These are phyloP conservation scores for Lasius platythorax DNA, from an alignment of 2,888 invertebrate genomes.

Conservation along the genomic window DNA sequence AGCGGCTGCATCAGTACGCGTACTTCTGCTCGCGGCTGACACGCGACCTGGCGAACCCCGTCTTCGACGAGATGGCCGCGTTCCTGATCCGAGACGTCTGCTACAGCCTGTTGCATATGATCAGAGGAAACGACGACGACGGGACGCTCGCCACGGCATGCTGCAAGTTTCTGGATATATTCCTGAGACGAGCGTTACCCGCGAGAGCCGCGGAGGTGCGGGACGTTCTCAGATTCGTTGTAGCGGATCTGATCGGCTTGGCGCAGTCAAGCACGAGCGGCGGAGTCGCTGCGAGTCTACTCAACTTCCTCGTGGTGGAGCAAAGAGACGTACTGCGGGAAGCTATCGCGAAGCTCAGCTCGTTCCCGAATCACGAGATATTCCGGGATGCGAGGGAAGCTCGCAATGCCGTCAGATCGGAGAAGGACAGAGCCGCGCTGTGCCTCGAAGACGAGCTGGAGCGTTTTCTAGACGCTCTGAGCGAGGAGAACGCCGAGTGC, in stretches of 20 bases:
- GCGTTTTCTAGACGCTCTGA: slow-evolving; percentile 86
- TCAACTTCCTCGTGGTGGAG: slow-evolving; percentile 87
- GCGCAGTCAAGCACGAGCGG: slow-evolving; percentile 74
- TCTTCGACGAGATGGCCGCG: slow-evolving; percentile 85
- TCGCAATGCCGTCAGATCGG: slow-evolving; percentile 83
- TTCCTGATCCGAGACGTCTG: slow-evolving; percentile 88
- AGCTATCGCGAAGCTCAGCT: slow-evolving; percentile 87
- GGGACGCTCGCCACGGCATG: slow-evolving; percentile 78
- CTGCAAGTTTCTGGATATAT: slow-evolving; percentile 85
- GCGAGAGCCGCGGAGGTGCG: slow-evolving; percentile 85
- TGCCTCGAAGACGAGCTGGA: slow-evolving; percentile 86
- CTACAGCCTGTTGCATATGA: slow-evolving; percentile 87
- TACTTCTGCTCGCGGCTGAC: slow-evolving; percentile 86
- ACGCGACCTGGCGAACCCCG: slow-evolving; percentile 82
- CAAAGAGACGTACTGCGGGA: slow-evolving; percentile 86
- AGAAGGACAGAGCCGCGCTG: slow-evolving; percentile 59
- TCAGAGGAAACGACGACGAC: slow-evolving; percentile 82
- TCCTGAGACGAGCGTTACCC: slow-evolving; percentile 86
- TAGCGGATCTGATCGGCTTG: slow-evolving; percentile 87
- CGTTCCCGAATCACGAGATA: slow-evolving; percentile 86
- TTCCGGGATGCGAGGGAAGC: slow-evolving; percentile 82
- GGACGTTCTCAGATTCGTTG: slow-evolving; percentile 87
- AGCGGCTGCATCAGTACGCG: slow-evolving; percentile 88
- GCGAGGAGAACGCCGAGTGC: slow-evolving; percentile 76
- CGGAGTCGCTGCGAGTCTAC: slow-evolving; percentile 83